Evolutionary conservation across 2,797 vertebrate genomes (phyloP).

Genomic region (Pangasius krempfi): DNA sequence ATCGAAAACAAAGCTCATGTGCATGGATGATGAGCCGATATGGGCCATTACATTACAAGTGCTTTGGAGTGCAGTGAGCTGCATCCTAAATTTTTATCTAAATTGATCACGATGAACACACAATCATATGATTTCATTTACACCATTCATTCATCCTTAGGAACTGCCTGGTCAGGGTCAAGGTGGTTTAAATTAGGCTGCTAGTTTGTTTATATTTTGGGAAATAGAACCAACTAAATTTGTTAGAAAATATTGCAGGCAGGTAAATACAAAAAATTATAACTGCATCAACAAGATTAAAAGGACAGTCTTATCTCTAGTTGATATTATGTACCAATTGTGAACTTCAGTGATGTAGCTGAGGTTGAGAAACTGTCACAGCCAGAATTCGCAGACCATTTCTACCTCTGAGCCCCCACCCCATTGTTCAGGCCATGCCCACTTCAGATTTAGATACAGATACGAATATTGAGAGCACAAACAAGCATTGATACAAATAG

Average conservation of each 20-base stretch:
- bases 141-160: slow-evolving; percentile 52
- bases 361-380: not conserved
- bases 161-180: not conserved
- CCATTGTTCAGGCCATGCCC: not conserved
- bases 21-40: slow-evolving; percentile 7
- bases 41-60: slow-evolving; percentile 55
- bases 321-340: not conserved
- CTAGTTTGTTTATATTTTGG: not conserved
- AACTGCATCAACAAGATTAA: slow-evolving; percentile 8
- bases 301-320: not conserved
- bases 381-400: not conserved
- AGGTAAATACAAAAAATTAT: not conserved
- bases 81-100: slow-evolving; percentile 64
- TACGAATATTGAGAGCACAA: not conserved
- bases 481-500: not conserved
- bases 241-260: not conserved
- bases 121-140: slow-evolving; percentile 56
- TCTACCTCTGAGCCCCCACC: not conserved
- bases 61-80: slow-evolving; percentile 61
- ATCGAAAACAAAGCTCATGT: slow-evolving; percentile 38
- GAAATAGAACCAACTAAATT: not conserved
- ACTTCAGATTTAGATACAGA: not conserved
- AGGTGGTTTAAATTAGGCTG: not conserved
- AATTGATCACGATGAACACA: slow-evolving; percentile 68
- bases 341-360: not conserved